Conservation (phyloP, 2,113 vertebrate genomes). For the Calonectris borealis region DNA sequence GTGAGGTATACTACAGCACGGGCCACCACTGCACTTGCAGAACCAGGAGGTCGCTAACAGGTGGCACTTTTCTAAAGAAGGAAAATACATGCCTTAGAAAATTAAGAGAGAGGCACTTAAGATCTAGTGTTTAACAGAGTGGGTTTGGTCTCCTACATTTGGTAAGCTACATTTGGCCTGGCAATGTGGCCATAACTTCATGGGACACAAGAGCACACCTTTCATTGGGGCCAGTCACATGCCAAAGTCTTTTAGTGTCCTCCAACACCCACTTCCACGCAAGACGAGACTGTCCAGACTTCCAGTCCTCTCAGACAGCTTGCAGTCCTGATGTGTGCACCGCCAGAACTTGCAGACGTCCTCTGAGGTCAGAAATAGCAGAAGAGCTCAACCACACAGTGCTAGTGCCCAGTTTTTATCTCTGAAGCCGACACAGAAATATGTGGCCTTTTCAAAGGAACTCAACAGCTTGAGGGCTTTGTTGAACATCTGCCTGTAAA, state of each 20-base stretch:
- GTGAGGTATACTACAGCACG: neutral
- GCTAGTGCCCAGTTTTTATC: neutral
- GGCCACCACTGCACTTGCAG: neutral
- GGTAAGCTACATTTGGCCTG: neutral
- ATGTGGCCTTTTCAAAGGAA: neutral
- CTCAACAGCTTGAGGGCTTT: slow-evolving; percentile 18
- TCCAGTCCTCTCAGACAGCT: neutral
- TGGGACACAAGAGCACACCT: neutral
- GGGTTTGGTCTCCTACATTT: no score
- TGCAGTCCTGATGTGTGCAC: neutral
- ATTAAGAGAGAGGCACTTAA: neutral
- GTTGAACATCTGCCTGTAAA: neutral
- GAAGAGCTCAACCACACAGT: neutral
- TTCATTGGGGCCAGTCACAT: neutral
- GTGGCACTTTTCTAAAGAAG: neutral
- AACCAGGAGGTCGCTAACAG: neutral
- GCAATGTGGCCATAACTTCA: neutral
- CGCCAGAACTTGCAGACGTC: neutral
- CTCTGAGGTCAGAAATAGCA: neutral
- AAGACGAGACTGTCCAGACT: neutral
- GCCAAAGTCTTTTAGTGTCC: neutral
- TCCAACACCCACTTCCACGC: neutral
- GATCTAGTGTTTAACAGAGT: neutral
- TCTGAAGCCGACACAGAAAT: neutral
- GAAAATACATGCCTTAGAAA: neutral